phyloP scores from a whole-genome alignment of 2,113 vertebrate species.

The Aphelocoma coerulescens region DNA sequence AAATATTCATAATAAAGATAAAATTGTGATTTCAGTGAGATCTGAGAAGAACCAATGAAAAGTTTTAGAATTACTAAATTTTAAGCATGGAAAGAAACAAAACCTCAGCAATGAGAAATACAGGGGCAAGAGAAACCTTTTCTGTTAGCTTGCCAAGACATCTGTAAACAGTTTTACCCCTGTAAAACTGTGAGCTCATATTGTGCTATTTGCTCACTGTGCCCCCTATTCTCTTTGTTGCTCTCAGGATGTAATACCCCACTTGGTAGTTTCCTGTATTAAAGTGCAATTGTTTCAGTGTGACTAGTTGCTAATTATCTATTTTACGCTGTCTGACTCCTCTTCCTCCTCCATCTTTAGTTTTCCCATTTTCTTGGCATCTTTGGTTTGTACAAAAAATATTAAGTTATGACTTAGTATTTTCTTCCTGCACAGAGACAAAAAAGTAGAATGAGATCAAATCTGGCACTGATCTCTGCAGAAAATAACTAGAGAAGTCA shows the following conservation, averaged over 20 bases:
- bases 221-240: background rate
- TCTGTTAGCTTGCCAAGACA: background rate
- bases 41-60: background rate
- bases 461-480: background rate
- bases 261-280: background rate
- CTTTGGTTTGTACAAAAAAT: background rate
- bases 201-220: background rate
- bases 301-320: background rate
- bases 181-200: background rate
- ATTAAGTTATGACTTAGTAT: background rate
- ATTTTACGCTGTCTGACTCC: background rate
- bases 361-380: background rate
- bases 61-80: background rate
- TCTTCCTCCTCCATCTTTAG: background rate
- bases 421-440: background rate
- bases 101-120: background rate
- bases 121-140: background rate
- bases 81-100: background rate
- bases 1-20: background rate
- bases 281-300: background rate
- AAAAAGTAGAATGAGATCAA: background rate
- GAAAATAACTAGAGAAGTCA: background rate
- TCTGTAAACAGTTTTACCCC: background rate
- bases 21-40: background rate
- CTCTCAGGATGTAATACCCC: background rate